Base-by-base conservation (phyloP, 2,888 invertebrate genomes). In the Andricus curvator region DNA sequence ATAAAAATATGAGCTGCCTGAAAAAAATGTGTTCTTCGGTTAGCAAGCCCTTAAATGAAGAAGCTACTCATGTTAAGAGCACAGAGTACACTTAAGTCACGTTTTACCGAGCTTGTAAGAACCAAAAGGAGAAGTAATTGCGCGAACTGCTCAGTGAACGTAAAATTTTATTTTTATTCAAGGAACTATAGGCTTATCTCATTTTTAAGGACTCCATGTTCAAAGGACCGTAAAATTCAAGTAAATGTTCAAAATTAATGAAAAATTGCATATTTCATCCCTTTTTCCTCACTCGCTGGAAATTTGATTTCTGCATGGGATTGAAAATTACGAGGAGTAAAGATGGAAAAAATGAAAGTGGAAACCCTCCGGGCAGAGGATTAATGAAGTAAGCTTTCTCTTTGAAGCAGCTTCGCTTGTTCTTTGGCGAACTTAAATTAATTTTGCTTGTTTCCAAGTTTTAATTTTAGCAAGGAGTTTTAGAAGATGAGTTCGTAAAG, bases 31-130 rank as follows among this genome's bases (percentile, higher is more conserved):
- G 13, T 25, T 62, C 60, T 4, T 22, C 64, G 15, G 56, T 74
- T 74, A 74, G 56, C 22, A 74, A 74, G 22, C 74, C n/a, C 56
- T 74, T 56, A 56, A 37, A 74, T 74, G 56, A 56, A 74, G 37
- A 56, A 56, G 74, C 74, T 56, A 56, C 74, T 74, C 51, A 56
- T 33, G 33, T 56, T 56, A 56, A 74, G 74, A 74, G 56, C 56
- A 60, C n/a, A 37, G n/a, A 56, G n/a, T 33, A 74, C 33, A 33
- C 37, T 29, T 64, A 22, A 37, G 74, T 74, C 74, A 74, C 56
- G 56, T 56, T 51, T 51, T 33, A 51, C n/a, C n/a, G 33, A 22
- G 37, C 51, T 20, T 74, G 74, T 56, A 33, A 70, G 70, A 51
- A 70, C 51, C 11, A 51, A 51, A 51, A 70, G 51, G 4, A 33